Evolutionary conservation across 2,797 vertebrate genomes (phyloP).

Genomic region (Rhynchotus rufescens): DNA sequence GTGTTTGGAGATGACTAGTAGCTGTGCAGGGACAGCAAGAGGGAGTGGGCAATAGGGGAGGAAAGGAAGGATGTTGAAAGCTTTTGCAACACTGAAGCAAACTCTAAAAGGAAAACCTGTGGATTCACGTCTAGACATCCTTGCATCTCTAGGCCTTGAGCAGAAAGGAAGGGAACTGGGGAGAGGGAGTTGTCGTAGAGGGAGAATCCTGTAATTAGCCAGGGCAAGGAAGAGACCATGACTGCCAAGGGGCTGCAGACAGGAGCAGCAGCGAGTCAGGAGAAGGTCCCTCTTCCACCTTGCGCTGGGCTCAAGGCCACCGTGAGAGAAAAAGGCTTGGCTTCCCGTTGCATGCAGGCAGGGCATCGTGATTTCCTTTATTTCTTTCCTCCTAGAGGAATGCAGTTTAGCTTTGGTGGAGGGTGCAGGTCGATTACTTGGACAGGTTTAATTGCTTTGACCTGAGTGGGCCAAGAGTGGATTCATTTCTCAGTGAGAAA

Average conservation of each 20-base stretch:
- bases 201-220: neutral
- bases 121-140: neutral
- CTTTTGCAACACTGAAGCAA: neutral
- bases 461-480: constrained; percentile 63
- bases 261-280: neutral
- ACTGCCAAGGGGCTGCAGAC: neutral
- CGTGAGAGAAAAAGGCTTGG: neutral
- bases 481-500: constrained; percentile 68
- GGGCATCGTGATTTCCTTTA: neutral
- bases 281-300: neutral
- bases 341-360: constrained; percentile 9
- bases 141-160: neutral
- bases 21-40: neutral
- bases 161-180: neutral
- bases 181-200: neutral
- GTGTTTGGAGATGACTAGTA: neutral
- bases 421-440: constrained; percentile 59
- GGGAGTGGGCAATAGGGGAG: neutral
- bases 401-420: constrained; percentile 55
- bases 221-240: neutral
- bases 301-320: neutral
- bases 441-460: constrained; percentile 68
- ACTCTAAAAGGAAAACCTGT: neutral
- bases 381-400: neutral
- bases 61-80: neutral